phyloP scores from a whole-genome alignment of 1,140 invertebrate species.

The Drosophila micromelanica region DNA sequence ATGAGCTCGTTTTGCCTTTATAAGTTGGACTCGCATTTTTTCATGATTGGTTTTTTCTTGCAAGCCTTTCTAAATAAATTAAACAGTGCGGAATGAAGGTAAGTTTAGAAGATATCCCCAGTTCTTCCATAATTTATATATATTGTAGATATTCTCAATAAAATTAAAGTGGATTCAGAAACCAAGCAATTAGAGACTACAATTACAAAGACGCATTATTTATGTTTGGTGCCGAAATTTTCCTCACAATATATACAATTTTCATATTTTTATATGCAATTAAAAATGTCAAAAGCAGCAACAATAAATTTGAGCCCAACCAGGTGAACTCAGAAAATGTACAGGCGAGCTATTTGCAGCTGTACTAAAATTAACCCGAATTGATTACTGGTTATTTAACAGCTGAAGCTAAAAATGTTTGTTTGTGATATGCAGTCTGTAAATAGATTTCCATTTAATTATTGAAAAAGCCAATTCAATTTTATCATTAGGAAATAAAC shows the following conservation, averaged over 20 bases:
- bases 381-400: constrained; percentile 10
- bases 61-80: no score
- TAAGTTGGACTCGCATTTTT: background rate
- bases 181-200: no score
- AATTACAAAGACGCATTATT: constrained; percentile 70
- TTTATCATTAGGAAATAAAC: constrained; percentile 8
- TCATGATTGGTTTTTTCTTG: no score
- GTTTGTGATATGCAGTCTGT: constrained; percentile 2
- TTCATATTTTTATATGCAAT: constrained; percentile 23
- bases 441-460: constrained; percentile 27
- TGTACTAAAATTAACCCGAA: constrained; percentile 9
- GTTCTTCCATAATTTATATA: no score
- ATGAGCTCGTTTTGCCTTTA: constrained; percentile 29
- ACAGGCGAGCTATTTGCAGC: constrained; percentile 6
- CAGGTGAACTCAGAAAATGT: constrained; percentile 21
- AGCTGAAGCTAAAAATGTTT: constrained; percentile 9
- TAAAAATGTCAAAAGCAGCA: constrained; percentile 1
- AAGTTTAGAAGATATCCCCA: no score
- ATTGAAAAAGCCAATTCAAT: background rate
- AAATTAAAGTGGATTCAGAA: no score
- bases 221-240: constrained; percentile 46
- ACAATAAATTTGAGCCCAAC: constrained; percentile 9
- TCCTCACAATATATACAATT: constrained; percentile 17
- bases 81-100: no score
- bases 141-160: no score